Conservation (phyloP, 2,113 vertebrate species). For the Ovis canadensis region DNA sequence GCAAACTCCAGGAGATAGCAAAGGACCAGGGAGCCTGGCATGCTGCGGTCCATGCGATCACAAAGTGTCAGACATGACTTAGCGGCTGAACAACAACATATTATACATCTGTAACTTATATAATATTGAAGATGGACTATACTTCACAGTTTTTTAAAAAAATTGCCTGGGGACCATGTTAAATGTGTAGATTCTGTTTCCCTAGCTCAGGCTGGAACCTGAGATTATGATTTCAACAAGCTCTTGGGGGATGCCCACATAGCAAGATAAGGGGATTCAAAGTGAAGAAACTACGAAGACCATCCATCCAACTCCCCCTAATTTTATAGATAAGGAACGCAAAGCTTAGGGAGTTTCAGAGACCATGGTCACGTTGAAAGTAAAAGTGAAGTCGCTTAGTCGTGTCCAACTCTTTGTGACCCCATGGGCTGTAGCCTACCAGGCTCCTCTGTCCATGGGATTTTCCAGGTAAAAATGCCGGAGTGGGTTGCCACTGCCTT, state of each 20-base stretch:
- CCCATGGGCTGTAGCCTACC: neutral
- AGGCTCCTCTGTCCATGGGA: neutral
- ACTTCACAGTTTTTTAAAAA: neutral
- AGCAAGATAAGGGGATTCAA: neutral
- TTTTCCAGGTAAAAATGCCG: neutral
- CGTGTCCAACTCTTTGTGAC: fast-evolving
- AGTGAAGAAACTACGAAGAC: neutral
- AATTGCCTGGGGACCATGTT: neutral
- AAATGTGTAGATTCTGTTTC: neutral
- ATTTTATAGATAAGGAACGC: neutral
- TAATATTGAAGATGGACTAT: neutral
- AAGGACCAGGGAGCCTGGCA: neutral
- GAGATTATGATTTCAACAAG: neutral
- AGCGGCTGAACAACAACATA: neutral
- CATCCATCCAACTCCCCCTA: neutral
- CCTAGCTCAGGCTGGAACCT: no score
- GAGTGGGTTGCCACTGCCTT: neutral
- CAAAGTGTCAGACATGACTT: neutral
- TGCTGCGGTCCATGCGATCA: neutral
- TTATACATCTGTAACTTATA: neutral
- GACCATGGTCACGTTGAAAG: neutral
- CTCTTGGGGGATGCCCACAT: neutral
- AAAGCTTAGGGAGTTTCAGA: neutral
- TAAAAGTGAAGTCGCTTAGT: neutral
- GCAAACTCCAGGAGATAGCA: neutral